A percentile compares a stretch with the other conserved stretches of the same genome.
These are phyloP conservation scores for Lophura nycthemera DNA, from an alignment of 2,113 vertebrate genomes.

Conservation along the genomic window DNA sequence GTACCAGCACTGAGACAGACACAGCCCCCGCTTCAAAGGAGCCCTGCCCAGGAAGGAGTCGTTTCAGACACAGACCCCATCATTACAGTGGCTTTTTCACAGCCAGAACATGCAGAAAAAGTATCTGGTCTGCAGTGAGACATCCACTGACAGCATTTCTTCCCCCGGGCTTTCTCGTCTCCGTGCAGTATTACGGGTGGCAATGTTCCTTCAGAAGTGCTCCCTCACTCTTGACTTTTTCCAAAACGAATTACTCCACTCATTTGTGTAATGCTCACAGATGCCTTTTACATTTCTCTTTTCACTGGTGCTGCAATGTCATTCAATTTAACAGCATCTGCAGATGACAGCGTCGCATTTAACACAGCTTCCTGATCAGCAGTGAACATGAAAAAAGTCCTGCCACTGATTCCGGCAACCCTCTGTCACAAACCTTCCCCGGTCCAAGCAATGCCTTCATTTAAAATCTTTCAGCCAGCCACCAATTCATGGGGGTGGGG, in stretches of 20 bases:
- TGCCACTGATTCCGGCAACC: neutral
- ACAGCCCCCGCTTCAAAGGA: neutral
- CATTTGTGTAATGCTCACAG: neutral
- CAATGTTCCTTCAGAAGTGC: neutral
- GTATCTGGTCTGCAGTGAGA: neutral
- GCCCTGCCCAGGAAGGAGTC: neutral
- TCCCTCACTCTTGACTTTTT: neutral
- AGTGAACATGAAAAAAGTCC: neutral
- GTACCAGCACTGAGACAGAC: neutral
- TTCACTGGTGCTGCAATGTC: neutral
- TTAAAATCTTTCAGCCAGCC: neutral
- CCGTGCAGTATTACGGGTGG: neutral
- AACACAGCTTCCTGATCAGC: neutral
- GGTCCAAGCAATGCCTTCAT: neutral
- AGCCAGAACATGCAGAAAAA: neutral
- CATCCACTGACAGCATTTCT: neutral
- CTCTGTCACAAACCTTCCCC: neutral
- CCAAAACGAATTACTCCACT: neutral
- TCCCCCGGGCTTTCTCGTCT: neutral
- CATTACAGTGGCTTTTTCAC: neutral
- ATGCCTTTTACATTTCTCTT: neutral
- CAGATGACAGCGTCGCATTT: neutral
- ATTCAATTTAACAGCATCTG: neutral
- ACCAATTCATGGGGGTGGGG: rapidly evolving
- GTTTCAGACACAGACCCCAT: neutral